Evolutionary conservation across 2,888 invertebrate species (phyloP).

Genomic region (Volucella zonaria): DNA sequence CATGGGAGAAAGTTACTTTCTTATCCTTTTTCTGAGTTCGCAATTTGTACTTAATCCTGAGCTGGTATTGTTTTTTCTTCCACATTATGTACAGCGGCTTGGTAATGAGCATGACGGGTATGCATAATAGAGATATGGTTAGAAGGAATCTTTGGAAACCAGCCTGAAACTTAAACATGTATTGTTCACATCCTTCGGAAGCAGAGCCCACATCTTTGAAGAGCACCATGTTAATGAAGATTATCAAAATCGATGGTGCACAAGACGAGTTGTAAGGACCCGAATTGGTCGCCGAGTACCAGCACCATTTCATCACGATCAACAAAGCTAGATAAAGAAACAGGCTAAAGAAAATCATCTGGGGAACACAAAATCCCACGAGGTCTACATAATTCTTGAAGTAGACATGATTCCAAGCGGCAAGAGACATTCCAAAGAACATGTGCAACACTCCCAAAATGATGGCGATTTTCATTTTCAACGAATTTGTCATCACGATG

Average conservation of each 20-base stretch:
- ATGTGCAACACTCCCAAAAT: slow-evolving; percentile 96
- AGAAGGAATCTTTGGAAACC: slow-evolving; percentile 90
- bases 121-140: slow-evolving; percentile 89
- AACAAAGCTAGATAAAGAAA: slow-evolving; percentile 95
- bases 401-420: slow-evolving; percentile 88
- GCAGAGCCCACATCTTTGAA: slow-evolving; percentile 82
- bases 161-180: slow-evolving; percentile 88
- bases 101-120: slow-evolving; percentile 95
- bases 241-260: slow-evolving; percentile 90
- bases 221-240: slow-evolving; percentile 91
- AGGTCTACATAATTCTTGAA: slow-evolving; percentile 87
- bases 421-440: slow-evolving; percentile 94
- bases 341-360: slow-evolving; percentile 92
- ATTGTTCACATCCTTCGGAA: slow-evolving; percentile 83
- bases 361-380: slow-evolving; percentile 93
- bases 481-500: slow-evolving; percentile 95
- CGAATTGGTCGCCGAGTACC: slow-evolving; percentile 85
- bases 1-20: background rate
- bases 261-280: slow-evolving; percentile 82
- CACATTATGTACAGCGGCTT: slow-evolving; percentile 91
- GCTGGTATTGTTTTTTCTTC: slow-evolving; percentile 76
- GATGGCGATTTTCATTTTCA: slow-evolving; percentile 97
- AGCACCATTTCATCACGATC: slow-evolving; percentile 95
- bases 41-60: background rate
- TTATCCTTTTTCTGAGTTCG: background rate